Conservation (phyloP, 2,888 invertebrate genomes). For the Endotricha flammealis region DNA sequence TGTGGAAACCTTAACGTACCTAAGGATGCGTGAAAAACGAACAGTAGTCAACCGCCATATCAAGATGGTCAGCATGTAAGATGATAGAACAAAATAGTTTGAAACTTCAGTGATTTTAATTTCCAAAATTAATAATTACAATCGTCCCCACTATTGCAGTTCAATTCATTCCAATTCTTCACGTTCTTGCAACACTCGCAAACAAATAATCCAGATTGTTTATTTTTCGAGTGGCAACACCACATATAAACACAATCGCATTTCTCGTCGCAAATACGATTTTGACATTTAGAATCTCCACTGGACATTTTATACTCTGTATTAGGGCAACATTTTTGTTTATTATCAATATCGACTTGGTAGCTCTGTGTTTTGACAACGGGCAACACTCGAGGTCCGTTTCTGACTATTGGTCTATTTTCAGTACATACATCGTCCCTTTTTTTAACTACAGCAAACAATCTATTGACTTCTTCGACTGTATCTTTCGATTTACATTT, state of each 20-base stretch:
- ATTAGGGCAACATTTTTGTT: constrained; percentile 39
- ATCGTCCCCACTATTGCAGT: constrained; percentile 7
- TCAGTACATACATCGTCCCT: constrained; percentile 23
- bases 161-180: constrained; percentile 16
- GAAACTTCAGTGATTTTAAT: too few species aligned
- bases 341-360: constrained; percentile 13
- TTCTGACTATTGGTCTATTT: constrained; percentile 53
- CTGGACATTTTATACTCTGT: constrained; percentile 41
- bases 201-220: constrained; percentile 14
- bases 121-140: too few species aligned
- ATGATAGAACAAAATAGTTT: too few species aligned
- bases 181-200: constrained; percentile 33
- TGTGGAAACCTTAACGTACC: too few species aligned
- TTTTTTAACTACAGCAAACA: constrained; percentile 57
- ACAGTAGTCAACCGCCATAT: too few species aligned
- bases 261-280: constrained; percentile 21
- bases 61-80: too few species aligned
- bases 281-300: constrained; percentile 44
- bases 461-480: constrained; percentile 62
- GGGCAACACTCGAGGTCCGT: constrained; percentile 59
- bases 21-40: too few species aligned
- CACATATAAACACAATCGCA: constrained; percentile 37
- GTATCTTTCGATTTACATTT: constrained; percentile 55
- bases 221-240: constrained; percentile 41
- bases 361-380: constrained; percentile 44